A percentile compares a stretch with the other conserved stretches of the same genome.
Evolutionary conservation across 2,113 vertebrate species (phyloP).

Genomic region (Phycodurus eques): DNA sequence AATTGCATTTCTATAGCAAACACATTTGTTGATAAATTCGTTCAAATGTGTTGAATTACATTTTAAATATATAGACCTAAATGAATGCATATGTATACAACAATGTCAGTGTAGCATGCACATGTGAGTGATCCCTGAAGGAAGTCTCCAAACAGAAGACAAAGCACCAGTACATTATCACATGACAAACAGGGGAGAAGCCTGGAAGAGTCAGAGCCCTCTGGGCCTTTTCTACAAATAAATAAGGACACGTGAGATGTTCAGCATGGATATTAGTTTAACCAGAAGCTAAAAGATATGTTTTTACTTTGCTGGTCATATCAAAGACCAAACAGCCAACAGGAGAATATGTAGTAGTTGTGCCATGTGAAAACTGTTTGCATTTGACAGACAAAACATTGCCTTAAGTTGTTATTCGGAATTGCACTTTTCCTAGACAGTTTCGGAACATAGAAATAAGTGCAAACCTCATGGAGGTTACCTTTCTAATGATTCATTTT

Average conservation of each 20-base stretch:
- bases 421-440: background rate
- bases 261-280: background rate
- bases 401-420: background rate
- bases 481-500: too few species aligned
- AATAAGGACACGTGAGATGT: background rate
- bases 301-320: slow-evolving; percentile 3
- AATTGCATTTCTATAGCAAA: background rate
- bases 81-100: background rate
- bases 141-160: background rate
- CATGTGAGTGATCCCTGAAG: background rate
- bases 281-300: background rate
- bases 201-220: background rate
- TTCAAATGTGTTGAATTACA: background rate
- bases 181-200: background rate
- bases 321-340: background rate
- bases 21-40: background rate
- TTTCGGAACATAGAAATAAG: background rate
- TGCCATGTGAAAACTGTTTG: background rate
- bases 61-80: background rate
- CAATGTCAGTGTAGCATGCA: background rate
- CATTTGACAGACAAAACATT: background rate
- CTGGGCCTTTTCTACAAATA: background rate
- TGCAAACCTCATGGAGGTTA: background rate
- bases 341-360: background rate
- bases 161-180: slow-evolving; percentile 4